phyloP scores from a whole-genome alignment of 1,140 invertebrate genomes.

The Caenorhabditis latens region DNA sequence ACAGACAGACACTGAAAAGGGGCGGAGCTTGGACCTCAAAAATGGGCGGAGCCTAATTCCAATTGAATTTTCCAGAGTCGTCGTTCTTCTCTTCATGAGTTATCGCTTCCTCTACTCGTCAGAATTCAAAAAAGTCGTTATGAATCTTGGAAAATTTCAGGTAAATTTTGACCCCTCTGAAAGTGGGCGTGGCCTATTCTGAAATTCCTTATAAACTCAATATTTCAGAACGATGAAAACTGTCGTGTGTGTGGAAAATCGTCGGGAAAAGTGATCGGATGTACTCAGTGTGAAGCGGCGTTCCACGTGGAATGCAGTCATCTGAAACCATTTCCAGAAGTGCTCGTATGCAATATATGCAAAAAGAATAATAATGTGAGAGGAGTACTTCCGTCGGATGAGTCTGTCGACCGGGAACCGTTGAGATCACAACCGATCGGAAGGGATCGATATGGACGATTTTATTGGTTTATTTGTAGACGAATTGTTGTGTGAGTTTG shows the following conservation, averaged over 20 bases:
- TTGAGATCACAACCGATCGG: conserved; percentile 64
- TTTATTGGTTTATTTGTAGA: conserved; percentile 65
- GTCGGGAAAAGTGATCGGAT: conserved; percentile 51
- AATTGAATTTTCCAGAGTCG: background rate
- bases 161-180: conserved; percentile 21
- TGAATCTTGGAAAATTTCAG: conserved; percentile 44
- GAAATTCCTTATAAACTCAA: background rate
- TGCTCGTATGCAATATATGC: conserved; percentile 45
- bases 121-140: conserved; percentile 62
- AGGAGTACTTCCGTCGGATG: conserved; percentile 51
- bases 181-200: background rate
- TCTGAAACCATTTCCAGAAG: conserved; percentile 25
- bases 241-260: conserved; percentile 12
- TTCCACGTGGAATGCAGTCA: conserved; percentile 52
- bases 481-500: conserved; percentile 64
- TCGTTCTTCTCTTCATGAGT: conserved; percentile 57
- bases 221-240: conserved; percentile 59
- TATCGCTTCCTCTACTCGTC: conserved; percentile 56
- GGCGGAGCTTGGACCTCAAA: no score
- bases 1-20: no score
- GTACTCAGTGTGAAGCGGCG: conserved; percentile 55
- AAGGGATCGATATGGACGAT: conserved; percentile 62
- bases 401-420: conserved; percentile 29
- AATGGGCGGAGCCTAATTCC: background rate
- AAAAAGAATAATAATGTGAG: conserved; percentile 51